Percentiles rank a stretch among this genome's conserved stretches.
Evolutionary conservation across 2,113 vertebrate species (phyloP).

Genomic region (Melanocharis versteri): DNA sequence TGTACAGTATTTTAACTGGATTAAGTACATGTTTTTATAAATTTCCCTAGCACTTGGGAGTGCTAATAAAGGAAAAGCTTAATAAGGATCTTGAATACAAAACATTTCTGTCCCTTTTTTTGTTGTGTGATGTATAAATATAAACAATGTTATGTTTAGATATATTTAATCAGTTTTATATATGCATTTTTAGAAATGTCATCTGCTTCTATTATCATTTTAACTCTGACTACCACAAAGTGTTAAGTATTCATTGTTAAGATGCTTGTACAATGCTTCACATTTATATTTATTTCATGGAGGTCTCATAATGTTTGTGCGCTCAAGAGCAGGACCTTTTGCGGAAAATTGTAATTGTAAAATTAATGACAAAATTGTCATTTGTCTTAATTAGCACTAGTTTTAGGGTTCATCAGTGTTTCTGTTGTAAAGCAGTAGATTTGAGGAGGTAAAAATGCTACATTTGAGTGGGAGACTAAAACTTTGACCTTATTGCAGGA

Average conservation of each 20-base stretch:
- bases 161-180: slow-evolving; percentile 65
- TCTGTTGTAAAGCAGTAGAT: background rate
- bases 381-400: background rate
- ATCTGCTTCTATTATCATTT: slow-evolving; percentile 64
- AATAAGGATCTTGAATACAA: slow-evolving; percentile 69
- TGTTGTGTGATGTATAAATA: slow-evolving; percentile 67
- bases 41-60: slow-evolving; percentile 71
- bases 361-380: background rate
- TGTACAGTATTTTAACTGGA: slow-evolving; percentile 84
- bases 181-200: slow-evolving; percentile 64
- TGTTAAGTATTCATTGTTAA: slow-evolving; percentile 62
- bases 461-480: background rate
- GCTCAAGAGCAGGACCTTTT: background rate
- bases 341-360: background rate
- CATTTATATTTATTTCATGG: slow-evolving; percentile 59
- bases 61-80: slow-evolving; percentile 71
- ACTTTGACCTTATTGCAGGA: background rate
- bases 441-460: background rate
- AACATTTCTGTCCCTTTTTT: slow-evolving; percentile 66
- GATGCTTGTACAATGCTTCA: slow-evolving; percentile 52
- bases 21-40: slow-evolving; percentile 77
- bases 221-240: slow-evolving; percentile 54
- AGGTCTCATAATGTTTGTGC: slow-evolving; percentile 65
- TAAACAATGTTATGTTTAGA: slow-evolving; percentile 64
- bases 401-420: background rate